Evolutionary conservation across 2,797 vertebrate genomes (phyloP).

Genomic region (Nyctalus aviator): DNA sequence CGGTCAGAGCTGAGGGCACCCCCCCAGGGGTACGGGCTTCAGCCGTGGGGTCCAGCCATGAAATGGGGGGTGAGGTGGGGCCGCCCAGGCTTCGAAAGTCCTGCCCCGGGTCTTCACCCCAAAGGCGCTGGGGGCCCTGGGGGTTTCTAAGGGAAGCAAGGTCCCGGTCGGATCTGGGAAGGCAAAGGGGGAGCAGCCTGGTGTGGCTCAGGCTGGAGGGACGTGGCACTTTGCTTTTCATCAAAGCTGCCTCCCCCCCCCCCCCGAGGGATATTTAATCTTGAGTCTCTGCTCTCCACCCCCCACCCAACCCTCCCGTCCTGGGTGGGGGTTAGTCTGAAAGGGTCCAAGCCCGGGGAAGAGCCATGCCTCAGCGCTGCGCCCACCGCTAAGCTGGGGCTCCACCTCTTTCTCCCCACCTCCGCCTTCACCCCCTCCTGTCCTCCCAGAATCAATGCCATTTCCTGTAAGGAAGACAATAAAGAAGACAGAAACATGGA

Average conservation of each 20-base stretch:
- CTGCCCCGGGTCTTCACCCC: neutral
- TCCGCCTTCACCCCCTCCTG: neutral
- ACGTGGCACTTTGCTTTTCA: neutral
- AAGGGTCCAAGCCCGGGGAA: neutral
- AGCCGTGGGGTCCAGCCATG: neutral
- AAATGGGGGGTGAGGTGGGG: neutral
- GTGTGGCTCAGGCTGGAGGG: neutral
- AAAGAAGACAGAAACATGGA: neutral
- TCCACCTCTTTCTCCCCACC: neutral
- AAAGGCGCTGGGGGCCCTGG: neutral
- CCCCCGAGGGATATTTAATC: neutral
- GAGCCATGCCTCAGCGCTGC: neutral
- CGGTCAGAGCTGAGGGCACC: neutral
- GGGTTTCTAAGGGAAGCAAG: conserved; percentile 20
- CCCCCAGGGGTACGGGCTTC: neutral
- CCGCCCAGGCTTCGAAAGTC: neutral
- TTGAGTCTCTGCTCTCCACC: neutral
- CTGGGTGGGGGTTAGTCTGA: neutral
- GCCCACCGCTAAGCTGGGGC: no score
- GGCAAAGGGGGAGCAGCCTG: neutral
- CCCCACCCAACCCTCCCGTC: neutral
- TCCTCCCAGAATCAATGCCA: neutral
- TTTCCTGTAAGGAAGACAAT: neutral
- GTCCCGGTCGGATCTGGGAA: neutral
- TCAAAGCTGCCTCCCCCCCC: neutral